Percentiles rank a stretch among this genome's conserved stretches.
Evolutionary conservation across 1,140 invertebrate genomes (phyloP).

Genomic region (Drosophila aff.): DNA sequence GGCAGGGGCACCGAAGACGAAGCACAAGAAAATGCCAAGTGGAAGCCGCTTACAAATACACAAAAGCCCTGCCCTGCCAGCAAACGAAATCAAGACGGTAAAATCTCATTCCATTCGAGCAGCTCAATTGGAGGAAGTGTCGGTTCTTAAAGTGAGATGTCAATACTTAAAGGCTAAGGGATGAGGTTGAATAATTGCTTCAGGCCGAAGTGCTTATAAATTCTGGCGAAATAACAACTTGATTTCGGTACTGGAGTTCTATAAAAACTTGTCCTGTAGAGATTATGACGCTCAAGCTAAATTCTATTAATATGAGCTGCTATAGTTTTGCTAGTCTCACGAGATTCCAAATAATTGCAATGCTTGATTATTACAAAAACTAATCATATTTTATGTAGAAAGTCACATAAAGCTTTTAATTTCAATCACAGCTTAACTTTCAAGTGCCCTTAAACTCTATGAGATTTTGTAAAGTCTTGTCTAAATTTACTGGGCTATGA

Average conservation of each 20-base stretch:
- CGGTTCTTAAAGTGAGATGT: conserved; percentile 24
- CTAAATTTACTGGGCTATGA: no score
- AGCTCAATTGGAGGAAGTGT: conserved; percentile 54
- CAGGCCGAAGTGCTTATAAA: background rate
- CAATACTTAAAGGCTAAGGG: background rate
- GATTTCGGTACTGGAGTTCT: background rate
- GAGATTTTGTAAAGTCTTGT: no score
- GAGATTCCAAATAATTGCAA: background rate
- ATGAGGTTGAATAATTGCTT: conserved; percentile 4
- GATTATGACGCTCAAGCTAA: no score
- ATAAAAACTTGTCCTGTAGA: no score
- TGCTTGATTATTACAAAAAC: no score
- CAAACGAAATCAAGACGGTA: conserved; percentile 33
- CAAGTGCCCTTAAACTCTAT: no score
- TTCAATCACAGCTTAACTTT: no score
- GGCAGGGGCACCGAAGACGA: background rate
- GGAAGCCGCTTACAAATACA: conserved; percentile 58
- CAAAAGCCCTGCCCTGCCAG: conserved; percentile 26
- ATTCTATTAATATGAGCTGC: no score
- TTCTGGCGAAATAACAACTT: background rate
- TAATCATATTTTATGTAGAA: no score
- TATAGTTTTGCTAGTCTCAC: background rate
- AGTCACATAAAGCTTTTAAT: background rate
- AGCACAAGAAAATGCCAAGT: conserved; percentile 33
- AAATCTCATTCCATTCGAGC: conserved; percentile 26